These are phyloP conservation scores for Cheilosia pagana DNA, from an alignment of 2,888 invertebrate genomes.

Conservation along the genomic window DNA sequence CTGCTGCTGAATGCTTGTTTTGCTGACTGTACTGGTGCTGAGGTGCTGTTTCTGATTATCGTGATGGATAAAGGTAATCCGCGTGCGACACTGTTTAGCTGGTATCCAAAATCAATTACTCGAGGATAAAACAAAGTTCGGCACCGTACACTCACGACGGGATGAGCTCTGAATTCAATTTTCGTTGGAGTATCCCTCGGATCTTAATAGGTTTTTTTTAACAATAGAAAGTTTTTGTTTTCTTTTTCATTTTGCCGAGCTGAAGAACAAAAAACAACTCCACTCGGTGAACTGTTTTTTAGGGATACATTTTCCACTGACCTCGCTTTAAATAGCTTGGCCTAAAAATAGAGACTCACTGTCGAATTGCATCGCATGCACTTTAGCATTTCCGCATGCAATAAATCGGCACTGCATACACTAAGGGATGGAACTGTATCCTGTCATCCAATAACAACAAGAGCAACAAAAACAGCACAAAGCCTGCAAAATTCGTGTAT, in stretches of 20 bases:
- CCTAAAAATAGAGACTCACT: constrained; percentile 50
- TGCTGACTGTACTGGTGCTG: background rate
- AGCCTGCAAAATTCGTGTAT: constrained; percentile 9
- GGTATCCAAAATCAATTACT: constrained; percentile 73
- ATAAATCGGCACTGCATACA: constrained; percentile 46
- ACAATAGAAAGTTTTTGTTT: constrained; percentile 21
- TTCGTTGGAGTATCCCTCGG: constrained; percentile 37
- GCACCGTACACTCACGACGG: constrained; percentile 17
- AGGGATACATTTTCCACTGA: constrained; percentile 31
- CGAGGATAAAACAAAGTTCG: constrained; percentile 64
- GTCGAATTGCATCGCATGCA: constrained; percentile 49
- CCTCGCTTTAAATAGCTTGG: constrained; percentile 50
- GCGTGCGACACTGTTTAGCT: constrained; percentile 58
- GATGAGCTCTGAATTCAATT: constrained; percentile 58
- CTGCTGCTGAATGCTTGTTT: constrained; percentile 8
- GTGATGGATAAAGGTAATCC: constrained; percentile 67
- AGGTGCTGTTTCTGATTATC: constrained; percentile 51
- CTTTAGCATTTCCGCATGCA: constrained; percentile 55
- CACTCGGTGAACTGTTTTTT: constrained; percentile 18
- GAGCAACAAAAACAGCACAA: background rate
- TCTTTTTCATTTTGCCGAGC: constrained; percentile 4
- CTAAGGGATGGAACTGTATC: background rate
- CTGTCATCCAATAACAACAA: background rate
- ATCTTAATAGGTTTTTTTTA: constrained; percentile 8
- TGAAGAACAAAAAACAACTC: background rate